Conservation (phyloP, 2,113 vertebrate genomes). For the Centrocercus urophasianus region DNA sequence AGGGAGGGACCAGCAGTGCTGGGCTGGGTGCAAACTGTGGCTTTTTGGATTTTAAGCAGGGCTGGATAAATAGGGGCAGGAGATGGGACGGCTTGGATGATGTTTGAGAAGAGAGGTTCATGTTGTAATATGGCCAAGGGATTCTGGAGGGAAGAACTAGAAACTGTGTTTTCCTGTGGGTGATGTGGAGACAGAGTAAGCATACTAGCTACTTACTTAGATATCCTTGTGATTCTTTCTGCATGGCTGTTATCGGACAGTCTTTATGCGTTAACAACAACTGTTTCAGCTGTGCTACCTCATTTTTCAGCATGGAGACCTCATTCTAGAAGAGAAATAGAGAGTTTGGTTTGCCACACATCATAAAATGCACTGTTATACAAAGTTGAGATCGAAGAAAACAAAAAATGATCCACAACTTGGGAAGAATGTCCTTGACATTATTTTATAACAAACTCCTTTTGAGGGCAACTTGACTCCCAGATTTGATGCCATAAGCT, state of each 20-base stretch:
- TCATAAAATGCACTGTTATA: neutral
- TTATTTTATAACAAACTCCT: neutral
- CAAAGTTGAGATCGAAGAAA: neutral
- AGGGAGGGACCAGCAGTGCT: slow-evolving; percentile 37
- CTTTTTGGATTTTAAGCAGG: slow-evolving; percentile 28
- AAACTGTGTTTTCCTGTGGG: slow-evolving; percentile 48
- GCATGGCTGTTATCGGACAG: slow-evolving; percentile 99
- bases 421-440: neutral
- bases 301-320: slow-evolving; percentile 98
- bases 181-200: slow-evolving; percentile 49
- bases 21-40: neutral
- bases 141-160: slow-evolving; percentile 50
- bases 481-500: neutral
- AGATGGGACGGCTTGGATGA: slow-evolving; percentile 36
- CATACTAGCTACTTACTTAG: slow-evolving; percentile 90
- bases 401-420: neutral
- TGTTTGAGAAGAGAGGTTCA: slow-evolving; percentile 58
- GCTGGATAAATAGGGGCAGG: slow-evolving; percentile 58
- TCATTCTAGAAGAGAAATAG: slow-evolving; percentile 88
- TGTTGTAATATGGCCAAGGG: slow-evolving; percentile 4
- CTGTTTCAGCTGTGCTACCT: slow-evolving; percentile 99
- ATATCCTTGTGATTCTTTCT: slow-evolving; percentile 99
- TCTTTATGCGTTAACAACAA: slow-evolving; percentile 99
- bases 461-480: neutral
- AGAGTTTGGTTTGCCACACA: slow-evolving; percentile 56